Evolutionary conservation across 2,888 invertebrate species (phyloP), one percentile per base, ranked within the genome.

Genomic region (Microplitis manilae): DNA sequence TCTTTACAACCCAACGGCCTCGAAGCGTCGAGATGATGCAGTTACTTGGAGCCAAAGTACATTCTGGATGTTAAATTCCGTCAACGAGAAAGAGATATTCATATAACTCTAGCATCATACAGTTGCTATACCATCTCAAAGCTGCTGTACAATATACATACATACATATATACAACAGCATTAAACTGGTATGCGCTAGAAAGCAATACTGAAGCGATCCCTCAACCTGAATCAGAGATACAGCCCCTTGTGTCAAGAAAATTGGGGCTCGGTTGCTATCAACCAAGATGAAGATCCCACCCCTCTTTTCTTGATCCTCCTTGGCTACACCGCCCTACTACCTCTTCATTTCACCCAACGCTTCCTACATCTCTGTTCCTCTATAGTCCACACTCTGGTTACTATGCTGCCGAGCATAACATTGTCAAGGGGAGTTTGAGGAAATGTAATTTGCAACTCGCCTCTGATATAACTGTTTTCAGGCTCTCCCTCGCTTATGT

Each of bases 401-500:
- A 7, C 41, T 17, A 17, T 50, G 50, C 65, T 59, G 17, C 40
- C 64, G 68, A 60, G 67, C 30, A 50, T 41, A 9, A 50, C 15
- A 61, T 73, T 61, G 39, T 59, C 60, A 78, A 40, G 50, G 39
- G 74, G 76, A 72, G 78, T 75, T 73, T 75, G 70, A 77, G 67
- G 76, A 78, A 80, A 81, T 73, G 80, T 76, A 82, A 83, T 83
- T 82, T 82, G 78, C 80, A 79, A 81, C 79, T 77, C 71, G 77
- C 50, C 50, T 78, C 62, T 79, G 75, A 80, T 79, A 79, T 50
- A 50, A 13, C 8, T 50, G 50, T 50, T 50, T 50, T 50, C 8
- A 50, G 13, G 78, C 76, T 74, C 67, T 64, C 67, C 67, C 67
- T 68, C 69, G 41, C 75, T 72, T 80, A 73, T 68, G 50, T 50